Evolutionary conservation across 2,113 vertebrate genomes (phyloP).

Genomic region (Fregata magnificens): DNA sequence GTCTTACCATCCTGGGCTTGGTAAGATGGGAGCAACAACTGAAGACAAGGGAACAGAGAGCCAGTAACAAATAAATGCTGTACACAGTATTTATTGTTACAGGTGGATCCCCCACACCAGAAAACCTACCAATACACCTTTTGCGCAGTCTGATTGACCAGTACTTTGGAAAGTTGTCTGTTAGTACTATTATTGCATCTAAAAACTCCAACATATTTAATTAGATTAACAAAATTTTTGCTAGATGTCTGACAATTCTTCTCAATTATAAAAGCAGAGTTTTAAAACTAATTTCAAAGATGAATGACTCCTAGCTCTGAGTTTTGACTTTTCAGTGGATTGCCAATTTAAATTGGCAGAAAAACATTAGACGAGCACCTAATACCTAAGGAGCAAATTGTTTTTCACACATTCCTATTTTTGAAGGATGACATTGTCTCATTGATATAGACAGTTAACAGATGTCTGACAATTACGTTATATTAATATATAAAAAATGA

Average conservation of each 20-base stretch:
- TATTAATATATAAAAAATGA: neutral
- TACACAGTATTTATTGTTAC: neutral
- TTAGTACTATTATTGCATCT: neutral
- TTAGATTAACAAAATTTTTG: neutral
- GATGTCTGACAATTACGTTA: neutral
- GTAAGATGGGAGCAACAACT: neutral
- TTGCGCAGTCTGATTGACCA: neutral
- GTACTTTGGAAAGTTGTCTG: neutral
- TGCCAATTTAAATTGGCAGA: neutral
- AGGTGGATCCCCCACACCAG: neutral
- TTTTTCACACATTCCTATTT: neutral
- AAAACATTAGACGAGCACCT: neutral
- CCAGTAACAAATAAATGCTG: neutral
- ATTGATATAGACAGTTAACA: neutral
- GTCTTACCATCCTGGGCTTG: neutral
- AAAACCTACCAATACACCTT: neutral
- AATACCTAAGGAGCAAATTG: neutral
- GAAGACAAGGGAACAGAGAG: neutral
- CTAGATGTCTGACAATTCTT: neutral
- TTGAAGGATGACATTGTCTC: neutral
- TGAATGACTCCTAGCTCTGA: neutral
- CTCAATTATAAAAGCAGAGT: neutral
- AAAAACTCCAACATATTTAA: neutral
- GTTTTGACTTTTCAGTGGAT: neutral
- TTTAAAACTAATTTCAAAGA: neutral